Percentiles rank a stretch among this genome's conserved stretches.
These are phyloP conservation scores for Arctia plantaginis DNA, from an alignment of 2,888 invertebrate species.

Conservation along the genomic window DNA sequence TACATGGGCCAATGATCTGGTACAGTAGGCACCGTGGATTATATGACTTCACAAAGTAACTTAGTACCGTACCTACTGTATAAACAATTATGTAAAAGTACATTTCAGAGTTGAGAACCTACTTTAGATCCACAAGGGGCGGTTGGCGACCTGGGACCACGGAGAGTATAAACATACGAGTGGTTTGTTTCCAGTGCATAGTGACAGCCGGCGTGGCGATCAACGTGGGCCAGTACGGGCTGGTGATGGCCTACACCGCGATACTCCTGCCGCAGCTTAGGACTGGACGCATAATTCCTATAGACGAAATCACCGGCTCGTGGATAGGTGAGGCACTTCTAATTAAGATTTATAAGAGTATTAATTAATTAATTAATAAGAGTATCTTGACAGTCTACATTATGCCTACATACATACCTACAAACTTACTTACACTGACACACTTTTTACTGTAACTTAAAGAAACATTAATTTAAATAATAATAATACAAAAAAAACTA, in stretches of 20 bases:
- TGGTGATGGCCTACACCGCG: conserved; percentile 79
- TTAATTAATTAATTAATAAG: too few species aligned
- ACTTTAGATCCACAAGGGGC: neutral
- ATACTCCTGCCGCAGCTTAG: conserved; percentile 82
- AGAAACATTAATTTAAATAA: neutral
- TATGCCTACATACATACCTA: neutral
- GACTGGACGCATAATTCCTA: conserved; percentile 56
- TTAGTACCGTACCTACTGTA: neutral
- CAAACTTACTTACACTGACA: neutral
- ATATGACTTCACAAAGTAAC: neutral
- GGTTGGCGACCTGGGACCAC: neutral
- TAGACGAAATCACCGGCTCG: conserved; percentile 70
- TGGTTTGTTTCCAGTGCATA: conserved; percentile 45
- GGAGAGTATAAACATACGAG: neutral
- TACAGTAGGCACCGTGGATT: neutral
- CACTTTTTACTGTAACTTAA: too few species aligned
- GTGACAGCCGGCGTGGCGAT: conserved; percentile 52
- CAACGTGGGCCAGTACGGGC: conserved; percentile 51
- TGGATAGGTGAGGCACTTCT: conserved; percentile 75
- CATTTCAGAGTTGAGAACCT: neutral
- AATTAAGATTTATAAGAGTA: too few species aligned
- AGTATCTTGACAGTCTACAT: too few species aligned
- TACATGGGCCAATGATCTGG: too few species aligned
- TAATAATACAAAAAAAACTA: too few species aligned
- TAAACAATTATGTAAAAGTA: neutral